Percentiles rank a stretch among this genome's conserved stretches.
Conservation (phyloP, 2,113 vertebrate species). For the Trematomus loennbergii region DNA sequence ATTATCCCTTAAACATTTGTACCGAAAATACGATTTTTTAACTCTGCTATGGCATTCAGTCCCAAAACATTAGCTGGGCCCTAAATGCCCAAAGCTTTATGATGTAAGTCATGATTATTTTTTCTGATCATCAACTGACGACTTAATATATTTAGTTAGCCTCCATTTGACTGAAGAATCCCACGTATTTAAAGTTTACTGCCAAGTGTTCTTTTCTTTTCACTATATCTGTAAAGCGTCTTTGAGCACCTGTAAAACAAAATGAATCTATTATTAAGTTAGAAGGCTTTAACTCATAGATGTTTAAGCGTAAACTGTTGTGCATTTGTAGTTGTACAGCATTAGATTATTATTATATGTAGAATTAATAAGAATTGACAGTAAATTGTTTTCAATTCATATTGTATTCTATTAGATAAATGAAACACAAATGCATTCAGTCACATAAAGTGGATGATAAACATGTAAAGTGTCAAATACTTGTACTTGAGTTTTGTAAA, state of each 20-base stretch:
- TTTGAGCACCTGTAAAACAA: too few species aligned
- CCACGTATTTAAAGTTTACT: background rate
- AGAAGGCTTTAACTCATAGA: background rate
- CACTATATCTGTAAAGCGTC: too few species aligned
- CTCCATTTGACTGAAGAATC: background rate
- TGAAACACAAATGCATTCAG: background rate
- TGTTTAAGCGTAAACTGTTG: background rate
- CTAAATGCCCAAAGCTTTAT: background rate
- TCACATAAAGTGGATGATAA: background rate
- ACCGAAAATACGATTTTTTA: too few species aligned
- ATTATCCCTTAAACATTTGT: too few species aligned
- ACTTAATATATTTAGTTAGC: background rate
- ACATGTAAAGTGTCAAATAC: background rate
- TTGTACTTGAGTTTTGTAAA: constrained; percentile 7
- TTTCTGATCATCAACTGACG: background rate
- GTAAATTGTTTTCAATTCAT: background rate
- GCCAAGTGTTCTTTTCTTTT: background rate
- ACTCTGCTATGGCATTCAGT: background rate
- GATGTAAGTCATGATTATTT: background rate
- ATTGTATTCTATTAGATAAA: constrained; percentile 9
- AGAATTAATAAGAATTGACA: background rate
- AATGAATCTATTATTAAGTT: background rate
- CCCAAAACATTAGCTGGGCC: background rate
- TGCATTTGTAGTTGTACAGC: background rate
- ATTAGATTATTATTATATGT: background rate